These are phyloP conservation scores for Lutjanus erythropterus DNA, from an alignment of 2,113 vertebrate genomes.

Conservation along the genomic window DNA sequence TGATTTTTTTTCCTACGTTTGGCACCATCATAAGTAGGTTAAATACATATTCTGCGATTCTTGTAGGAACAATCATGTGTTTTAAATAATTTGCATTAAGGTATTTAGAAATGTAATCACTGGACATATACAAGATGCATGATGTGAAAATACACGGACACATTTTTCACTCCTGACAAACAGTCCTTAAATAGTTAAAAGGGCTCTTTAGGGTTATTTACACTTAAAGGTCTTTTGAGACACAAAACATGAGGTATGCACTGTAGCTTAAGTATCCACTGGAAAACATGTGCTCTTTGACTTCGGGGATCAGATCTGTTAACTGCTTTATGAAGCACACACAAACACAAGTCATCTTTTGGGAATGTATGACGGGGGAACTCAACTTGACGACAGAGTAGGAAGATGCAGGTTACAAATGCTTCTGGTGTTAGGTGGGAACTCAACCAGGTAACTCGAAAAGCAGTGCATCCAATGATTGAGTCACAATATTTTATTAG, in stretches of 20 bases:
- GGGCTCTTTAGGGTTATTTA: conserved; percentile 18
- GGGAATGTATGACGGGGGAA: neutral
- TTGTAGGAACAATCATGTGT: neutral
- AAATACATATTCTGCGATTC: neutral
- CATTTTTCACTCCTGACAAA: neutral
- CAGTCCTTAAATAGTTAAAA: conserved; percentile 14
- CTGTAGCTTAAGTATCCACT: conserved; percentile 16
- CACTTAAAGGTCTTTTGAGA: conserved; percentile 4
- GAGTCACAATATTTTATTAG: no score
- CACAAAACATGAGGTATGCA: neutral
- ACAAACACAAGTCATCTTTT: conserved; percentile 6
- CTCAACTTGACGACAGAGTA: neutral
- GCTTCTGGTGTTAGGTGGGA: neutral
- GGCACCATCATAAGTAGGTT: neutral
- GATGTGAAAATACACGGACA: neutral
- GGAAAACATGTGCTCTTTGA: conserved; percentile 35
- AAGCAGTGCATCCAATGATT: neutral
- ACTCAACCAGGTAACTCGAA: conserved; percentile 1
- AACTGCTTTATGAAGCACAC: conserved; percentile 18
- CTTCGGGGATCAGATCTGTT: neutral
- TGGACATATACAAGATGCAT: neutral
- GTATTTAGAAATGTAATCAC: neutral
- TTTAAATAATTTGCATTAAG: neutral
- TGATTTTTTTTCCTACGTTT: neutral
- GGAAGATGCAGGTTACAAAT: neutral